Conservation (phyloP, 2,797 vertebrate species). For the Cirrhinus mrigala region DNA sequence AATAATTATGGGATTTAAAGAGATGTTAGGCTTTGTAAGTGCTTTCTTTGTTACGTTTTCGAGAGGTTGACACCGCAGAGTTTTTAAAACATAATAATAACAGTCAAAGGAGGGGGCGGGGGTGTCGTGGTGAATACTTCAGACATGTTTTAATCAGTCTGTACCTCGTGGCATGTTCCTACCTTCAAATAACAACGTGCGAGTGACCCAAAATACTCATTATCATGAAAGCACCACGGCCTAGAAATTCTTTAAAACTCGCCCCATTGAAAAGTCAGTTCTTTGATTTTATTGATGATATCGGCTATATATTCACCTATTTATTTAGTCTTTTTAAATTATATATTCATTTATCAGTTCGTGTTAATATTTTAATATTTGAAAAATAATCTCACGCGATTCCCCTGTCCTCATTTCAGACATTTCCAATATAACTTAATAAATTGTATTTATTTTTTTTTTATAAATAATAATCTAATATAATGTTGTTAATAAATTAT, state of each 20-base stretch:
- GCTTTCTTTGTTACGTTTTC: constrained; percentile 77
- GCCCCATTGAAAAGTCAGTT: background rate
- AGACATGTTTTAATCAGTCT: constrained; percentile 71
- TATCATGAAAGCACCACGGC: constrained; percentile 53
- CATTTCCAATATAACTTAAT: background rate
- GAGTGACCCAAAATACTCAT: constrained; percentile 63
- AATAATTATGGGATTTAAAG: constrained; percentile 82
- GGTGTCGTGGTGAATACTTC: constrained; percentile 58
- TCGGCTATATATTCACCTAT: background rate
- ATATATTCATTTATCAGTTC: background rate
- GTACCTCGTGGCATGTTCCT: constrained; percentile 60
- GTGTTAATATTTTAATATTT: background rate
- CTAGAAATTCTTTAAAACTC: constrained; percentile 49
- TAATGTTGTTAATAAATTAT: background rate
- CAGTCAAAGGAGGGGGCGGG: constrained; percentile 49
- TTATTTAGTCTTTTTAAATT: background rate
- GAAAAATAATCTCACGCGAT: background rate
- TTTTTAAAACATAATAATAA: constrained; percentile 69
- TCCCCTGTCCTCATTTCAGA: background rate
- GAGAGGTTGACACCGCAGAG: constrained; percentile 75
- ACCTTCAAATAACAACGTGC: constrained; percentile 60
- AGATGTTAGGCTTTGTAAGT: constrained; percentile 80
- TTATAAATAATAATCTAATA: background rate
- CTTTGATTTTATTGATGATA: background rate
- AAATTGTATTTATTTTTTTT: too few relatives aligned